phyloP scores from a whole-genome alignment of 1,140 invertebrate genomes.

The Nixonia krombeini region DNA sequence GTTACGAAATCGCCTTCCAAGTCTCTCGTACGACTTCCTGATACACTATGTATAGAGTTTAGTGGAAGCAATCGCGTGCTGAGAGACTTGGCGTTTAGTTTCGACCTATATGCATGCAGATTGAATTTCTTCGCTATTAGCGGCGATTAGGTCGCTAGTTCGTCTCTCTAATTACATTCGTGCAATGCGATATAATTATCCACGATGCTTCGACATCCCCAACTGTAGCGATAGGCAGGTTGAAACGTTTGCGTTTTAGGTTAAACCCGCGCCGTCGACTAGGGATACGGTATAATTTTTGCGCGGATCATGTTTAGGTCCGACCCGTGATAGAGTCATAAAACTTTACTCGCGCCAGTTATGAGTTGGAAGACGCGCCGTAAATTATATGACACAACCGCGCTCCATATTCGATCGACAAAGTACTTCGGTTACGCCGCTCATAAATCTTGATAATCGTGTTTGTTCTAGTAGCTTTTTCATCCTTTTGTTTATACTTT shows the following conservation, averaged over 20 bases:
- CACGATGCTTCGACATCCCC: background rate
- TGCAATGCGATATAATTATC: background rate
- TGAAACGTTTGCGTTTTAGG: conserved; percentile 19
- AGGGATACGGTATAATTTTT: conserved; percentile 41
- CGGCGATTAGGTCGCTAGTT: conserved; percentile 15
- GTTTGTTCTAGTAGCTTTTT: conserved; percentile 15
- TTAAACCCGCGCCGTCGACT: conserved; percentile 21
- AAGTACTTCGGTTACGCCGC: conserved; percentile 21
- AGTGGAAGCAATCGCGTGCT: conserved; percentile 13
- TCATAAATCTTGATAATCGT: conserved; percentile 26
- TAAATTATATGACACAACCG: conserved; percentile 59
- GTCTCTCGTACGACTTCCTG: conserved; percentile 13
- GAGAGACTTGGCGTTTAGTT: conserved; percentile 10
- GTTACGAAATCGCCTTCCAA: conserved; percentile 21
- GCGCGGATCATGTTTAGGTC: conserved; percentile 41
- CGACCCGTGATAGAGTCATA: conserved; percentile 36
- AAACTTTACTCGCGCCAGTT: conserved; percentile 47
- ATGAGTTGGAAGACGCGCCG: conserved; percentile 39
- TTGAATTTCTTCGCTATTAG: conserved; percentile 25
- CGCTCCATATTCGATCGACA: conserved; percentile 44
- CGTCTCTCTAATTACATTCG: conserved; percentile 3
- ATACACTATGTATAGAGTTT: conserved; percentile 1
- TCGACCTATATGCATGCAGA: conserved; percentile 22
- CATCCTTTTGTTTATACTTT: conserved; percentile 3
- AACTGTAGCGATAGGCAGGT: conserved; percentile 9